These are phyloP conservation scores for Pseudochirops corinnae DNA, from an alignment of 2,797 vertebrate genomes.

Conservation along the genomic window DNA sequence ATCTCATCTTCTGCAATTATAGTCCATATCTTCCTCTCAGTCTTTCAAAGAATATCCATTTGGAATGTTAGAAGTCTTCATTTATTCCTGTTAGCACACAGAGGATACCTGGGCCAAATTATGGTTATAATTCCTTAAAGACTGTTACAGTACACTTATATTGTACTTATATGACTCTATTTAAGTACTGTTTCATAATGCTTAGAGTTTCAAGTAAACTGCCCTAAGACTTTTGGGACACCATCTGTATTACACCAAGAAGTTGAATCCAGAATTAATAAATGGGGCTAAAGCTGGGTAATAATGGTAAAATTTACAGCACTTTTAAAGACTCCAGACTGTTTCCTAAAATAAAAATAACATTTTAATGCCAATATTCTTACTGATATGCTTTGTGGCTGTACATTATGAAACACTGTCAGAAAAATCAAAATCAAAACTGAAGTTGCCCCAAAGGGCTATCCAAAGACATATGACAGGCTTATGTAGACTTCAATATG, in stretches of 20 bases:
- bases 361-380: neutral
- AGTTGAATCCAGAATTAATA: neutral
- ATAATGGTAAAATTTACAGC: neutral
- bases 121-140: neutral
- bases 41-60: neutral
- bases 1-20: neutral
- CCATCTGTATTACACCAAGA: neutral
- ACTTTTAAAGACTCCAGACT: neutral
- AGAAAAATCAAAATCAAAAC: neutral
- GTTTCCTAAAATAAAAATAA: neutral
- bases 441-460: neutral
- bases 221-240: neutral
- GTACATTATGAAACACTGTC: neutral
- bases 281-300: neutral
- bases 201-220: neutral
- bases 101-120: neutral
- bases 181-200: neutral
- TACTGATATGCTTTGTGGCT: neutral
- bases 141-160: neutral
- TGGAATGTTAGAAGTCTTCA: neutral
- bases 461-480: neutral
- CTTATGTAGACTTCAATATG: neutral
- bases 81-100: neutral
- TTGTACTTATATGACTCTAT: neutral
- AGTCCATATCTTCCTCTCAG: neutral